These are phyloP conservation scores for Axis porcinus DNA, from an alignment of 2,113 vertebrate species.

Conservation along the genomic window DNA sequence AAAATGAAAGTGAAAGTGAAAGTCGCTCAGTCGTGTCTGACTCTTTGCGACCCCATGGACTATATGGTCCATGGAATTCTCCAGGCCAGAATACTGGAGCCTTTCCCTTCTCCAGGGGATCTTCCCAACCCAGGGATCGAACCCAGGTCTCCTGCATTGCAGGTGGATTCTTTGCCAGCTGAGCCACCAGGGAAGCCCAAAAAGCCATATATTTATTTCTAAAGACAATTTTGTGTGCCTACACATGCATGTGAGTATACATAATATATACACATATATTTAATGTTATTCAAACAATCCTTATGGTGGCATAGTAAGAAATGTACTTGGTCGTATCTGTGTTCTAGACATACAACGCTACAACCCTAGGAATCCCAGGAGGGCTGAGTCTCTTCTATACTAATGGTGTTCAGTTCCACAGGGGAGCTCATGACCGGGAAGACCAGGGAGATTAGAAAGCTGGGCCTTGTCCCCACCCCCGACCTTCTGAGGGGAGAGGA, in stretches of 20 bases:
- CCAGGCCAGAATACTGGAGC: not conserved
- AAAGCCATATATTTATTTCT: not conserved
- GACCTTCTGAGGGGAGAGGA: not conserved
- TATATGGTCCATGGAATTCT: not conserved
- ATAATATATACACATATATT: not conserved
- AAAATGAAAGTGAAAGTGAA: not conserved
- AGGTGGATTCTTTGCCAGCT: not conserved
- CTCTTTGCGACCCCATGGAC: not conserved
- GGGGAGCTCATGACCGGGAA: not conserved
- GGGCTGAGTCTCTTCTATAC: not conserved
- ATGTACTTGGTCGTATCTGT: not conserved
- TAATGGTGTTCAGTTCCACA: not conserved
- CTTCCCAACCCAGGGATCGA: not conserved
- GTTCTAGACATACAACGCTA: not conserved
- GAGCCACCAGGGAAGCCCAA: not conserved
- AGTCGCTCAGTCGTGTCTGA: rapidly evolving
- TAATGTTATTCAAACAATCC: not conserved
- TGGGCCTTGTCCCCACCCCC: too few relatives aligned
- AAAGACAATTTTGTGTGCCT: not conserved
- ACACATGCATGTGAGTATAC: not conserved
- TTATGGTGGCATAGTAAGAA: not conserved
- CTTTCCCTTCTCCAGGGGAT: not conserved
- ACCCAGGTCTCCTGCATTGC: not conserved
- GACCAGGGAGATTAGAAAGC: not conserved
- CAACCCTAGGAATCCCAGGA: not conserved